Evolutionary conservation across 2,797 vertebrate species (phyloP), one percentile per base, ranked within the genome.

Genomic region (Masticophis lateralis): DNA sequence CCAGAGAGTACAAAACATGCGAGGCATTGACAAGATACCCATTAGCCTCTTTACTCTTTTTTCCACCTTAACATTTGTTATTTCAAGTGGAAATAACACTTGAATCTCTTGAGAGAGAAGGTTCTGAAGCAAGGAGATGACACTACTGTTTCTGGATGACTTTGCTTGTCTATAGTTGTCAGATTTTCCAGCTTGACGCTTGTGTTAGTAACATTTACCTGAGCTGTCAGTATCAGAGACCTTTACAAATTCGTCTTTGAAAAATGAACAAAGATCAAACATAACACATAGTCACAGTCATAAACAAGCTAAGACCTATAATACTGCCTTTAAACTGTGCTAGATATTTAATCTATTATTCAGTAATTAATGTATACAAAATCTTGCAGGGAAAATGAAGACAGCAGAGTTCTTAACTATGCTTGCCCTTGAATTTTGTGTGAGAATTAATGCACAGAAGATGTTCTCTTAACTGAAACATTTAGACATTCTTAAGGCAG

Each of bases 261-360:
- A 93, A 93, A 89, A 89, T 47, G 93, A 95, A 89, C 37, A 37
- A 94, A 96, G 96, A 95, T 94, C 90, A 90, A 57, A 51, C 94
- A 94, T 92, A 94, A 37, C 59, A 79, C 83, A 89, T 22, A 88
- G 37, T 83, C 74, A 83, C 79, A 83, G 43, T 43, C 79, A 47
- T 83, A 95, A 86, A 86, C 16, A 92, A 92, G 25, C 69, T 55
- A 90, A 59, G 91, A 91, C 60, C 18, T 91, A 83, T 59, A 91
- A 61, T 32, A 43, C 66, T 61, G 63, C 87, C 57, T 91, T 37
- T 51, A 91, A 87, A 74, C 87, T 87, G 51, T 89, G 20, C 79
- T 56, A 63, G 47, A 37, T 88, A 57, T 93, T 61, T 91, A 79
- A 93, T 93, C 91, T 91, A 32, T 56, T 91, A 56, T n/a, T 12